These are phyloP conservation scores for Saguinus imperator DNA, from an alignment of 2,113 vertebrate species.

Conservation along the genomic window DNA sequence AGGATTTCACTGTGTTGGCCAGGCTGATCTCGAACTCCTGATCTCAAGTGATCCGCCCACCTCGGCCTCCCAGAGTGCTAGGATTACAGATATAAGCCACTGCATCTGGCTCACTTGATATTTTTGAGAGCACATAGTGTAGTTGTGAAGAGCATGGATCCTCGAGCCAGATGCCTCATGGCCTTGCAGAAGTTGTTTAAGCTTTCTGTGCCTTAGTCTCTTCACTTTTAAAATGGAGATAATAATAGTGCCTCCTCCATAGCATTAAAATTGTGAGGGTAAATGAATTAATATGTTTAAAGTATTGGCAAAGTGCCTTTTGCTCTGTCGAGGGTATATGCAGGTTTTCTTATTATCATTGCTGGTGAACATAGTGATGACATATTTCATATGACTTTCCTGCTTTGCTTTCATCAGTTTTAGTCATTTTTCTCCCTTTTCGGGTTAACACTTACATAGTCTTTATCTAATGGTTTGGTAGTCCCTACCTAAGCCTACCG, in stretches of 20 bases:
- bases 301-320: not conserved
- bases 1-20: too few relatives aligned
- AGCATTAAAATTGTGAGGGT: not conserved
- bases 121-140: not conserved
- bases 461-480: not conserved
- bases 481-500: too few relatives aligned
- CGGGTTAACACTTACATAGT: not conserved
- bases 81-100: too few relatives aligned
- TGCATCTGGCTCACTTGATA: not conserved
- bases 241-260: not conserved
- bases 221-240: not conserved
- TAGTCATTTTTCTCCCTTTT: not conserved
- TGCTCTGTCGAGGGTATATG: fast-evolving
- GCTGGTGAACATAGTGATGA: fast-evolving
- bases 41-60: too few relatives aligned
- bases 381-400: not conserved
- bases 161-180: not conserved
- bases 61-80: too few relatives aligned
- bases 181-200: not conserved
- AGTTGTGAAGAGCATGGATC: not conserved
- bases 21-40: too few relatives aligned
- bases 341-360: not conserved
- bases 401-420: not conserved
- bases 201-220: not conserved
- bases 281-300: not conserved